Evolutionary conservation across 1,140 invertebrate genomes (phyloP).

Genomic region (Periplaneta americana): DNA sequence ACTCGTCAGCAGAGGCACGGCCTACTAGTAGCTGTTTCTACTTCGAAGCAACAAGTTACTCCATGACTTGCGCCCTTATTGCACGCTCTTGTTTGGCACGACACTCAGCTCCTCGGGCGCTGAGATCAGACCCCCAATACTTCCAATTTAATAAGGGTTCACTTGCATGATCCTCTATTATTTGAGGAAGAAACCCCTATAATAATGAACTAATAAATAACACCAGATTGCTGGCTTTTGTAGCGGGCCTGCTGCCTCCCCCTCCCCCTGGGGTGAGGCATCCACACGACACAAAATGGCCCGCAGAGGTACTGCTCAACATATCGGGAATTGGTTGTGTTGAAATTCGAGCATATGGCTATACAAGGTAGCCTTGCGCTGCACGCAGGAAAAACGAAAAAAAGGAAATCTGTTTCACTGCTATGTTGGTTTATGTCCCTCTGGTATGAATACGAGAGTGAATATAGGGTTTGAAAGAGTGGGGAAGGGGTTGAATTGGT

Average conservation of each 20-base stretch:
- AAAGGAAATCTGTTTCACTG: neutral
- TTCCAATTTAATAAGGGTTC: neutral
- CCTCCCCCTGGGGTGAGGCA: neutral
- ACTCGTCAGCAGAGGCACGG: too few relatives aligned
- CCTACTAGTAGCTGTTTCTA: too few relatives aligned
- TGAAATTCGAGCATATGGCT: neutral
- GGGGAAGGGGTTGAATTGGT: too few relatives aligned
- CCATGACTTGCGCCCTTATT: neutral
- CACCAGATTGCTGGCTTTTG: neutral
- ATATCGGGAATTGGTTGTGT: neutral
- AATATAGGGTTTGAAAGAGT: too few relatives aligned
- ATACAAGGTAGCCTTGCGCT: neutral
- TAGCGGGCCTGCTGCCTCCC: too few relatives aligned
- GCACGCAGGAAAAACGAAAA: neutral
- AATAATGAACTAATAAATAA: neutral
- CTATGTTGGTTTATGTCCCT: too few relatives aligned
- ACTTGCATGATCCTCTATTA: neutral
- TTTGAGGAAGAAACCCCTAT: neutral
- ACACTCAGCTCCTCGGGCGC: neutral
- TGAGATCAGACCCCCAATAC: neutral
- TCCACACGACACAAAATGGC: neutral
- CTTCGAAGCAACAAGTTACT: too few relatives aligned
- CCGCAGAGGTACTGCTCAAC: neutral
- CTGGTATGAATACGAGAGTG: too few relatives aligned
- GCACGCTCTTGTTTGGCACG: neutral